Evolutionary conservation across 2,888 invertebrate genomes (phyloP).

Genomic region (Monochamus alternatus): DNA sequence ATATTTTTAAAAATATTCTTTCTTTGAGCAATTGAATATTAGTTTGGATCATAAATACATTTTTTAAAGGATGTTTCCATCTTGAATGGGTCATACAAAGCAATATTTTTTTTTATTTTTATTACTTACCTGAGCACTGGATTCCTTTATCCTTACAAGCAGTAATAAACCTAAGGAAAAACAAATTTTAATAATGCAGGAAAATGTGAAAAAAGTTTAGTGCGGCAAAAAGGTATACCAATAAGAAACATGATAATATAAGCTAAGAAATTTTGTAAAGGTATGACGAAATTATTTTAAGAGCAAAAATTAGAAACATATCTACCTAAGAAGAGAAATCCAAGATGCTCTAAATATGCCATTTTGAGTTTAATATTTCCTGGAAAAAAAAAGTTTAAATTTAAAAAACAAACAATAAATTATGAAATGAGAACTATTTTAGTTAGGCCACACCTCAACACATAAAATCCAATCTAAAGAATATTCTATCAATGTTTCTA

Average conservation of each 20-base stretch:
- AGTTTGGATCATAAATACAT: no score
- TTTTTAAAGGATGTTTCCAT: no score
- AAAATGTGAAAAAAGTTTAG: no score
- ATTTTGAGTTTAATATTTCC: background rate
- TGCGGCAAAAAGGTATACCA: no score
- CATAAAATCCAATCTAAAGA: no score
- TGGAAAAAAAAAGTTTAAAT: background rate
- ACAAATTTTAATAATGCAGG: background rate
- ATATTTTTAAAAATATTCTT: no score
- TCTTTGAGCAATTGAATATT: no score
- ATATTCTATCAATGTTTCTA: no score
- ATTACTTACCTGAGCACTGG: background rate
- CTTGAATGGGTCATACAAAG: no score
- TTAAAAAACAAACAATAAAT: background rate
- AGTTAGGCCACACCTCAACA: no score
- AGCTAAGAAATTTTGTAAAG: background rate
- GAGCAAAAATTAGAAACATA: background rate
- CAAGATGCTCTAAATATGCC: background rate
- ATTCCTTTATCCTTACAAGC: background rate
- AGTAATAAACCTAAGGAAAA: constrained; percentile 8
- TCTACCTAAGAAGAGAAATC: background rate
- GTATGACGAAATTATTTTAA: no score
- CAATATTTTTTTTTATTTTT: background rate
- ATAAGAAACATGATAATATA: background rate
- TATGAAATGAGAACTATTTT: no score